Evolutionary conservation across 2,797 vertebrate genomes (phyloP), one percentile per base, ranked within the genome.

Genomic region (Hemitrygon akajei): DNA sequence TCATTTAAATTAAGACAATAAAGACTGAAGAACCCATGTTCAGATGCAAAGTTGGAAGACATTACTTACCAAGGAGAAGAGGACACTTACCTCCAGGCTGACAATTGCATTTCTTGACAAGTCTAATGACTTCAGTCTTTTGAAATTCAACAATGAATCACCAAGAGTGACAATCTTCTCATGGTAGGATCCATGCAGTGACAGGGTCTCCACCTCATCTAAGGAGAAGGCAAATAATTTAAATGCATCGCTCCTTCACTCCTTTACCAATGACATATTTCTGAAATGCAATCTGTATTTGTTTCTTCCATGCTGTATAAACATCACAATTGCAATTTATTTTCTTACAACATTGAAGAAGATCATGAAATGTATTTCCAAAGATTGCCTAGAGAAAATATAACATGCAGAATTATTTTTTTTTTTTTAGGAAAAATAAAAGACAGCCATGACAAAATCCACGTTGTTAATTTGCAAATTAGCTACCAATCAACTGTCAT

Each of bases 41-140:
- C 86, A 89, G 37, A 69, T 40, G 37, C 11, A 20, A 89, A 89
- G 37, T 4, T 89, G 86, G 86, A 69, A 16, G 2, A 69, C n/a
- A 14, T 7, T 66, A 34, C 30, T 37, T 89, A 69, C 7, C 27
- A 37, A 37, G n/a, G 11, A 69, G 86, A 34, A 69, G 18, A 22
- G 63, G 7, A 89, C 16, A 73, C 81, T 87, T 60, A 89, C 93
- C 93, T 14, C 84, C 37, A 94, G 93, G 71, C 73, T 91, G 16
- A 87, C 93, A 56, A 94, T 94, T 47, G 84, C 75, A 89, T 94
- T 94, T 66, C 93, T 86, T 9, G 93, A 89, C 82, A 94, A 58
- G 66, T 94, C 93, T 47, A 94, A 73, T 4, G 60, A 91, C 47
- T 76, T 71, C 14, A 94, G 84, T 58, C 47, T 76, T 71, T 60